These are phyloP conservation scores for Hyperoplus immaculatus DNA, from an alignment of 2,797 vertebrate species.

Conservation along the genomic window DNA sequence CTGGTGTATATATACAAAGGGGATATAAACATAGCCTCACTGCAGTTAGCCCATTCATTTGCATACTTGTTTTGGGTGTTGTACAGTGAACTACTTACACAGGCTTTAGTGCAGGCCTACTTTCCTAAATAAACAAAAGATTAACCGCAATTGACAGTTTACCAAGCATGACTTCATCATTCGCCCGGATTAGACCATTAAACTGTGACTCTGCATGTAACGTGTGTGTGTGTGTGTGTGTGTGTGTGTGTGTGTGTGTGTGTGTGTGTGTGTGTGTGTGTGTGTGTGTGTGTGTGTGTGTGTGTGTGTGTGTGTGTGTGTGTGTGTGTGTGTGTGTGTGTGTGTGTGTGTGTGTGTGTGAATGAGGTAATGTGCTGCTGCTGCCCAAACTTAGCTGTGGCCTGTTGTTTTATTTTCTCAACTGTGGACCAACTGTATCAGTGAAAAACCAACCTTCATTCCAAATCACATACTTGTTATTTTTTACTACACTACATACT, in stretches of 20 bases:
- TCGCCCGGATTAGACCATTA: background rate
- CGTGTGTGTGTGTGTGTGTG: background rate
- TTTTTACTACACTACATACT: no score
- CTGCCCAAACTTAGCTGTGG: background rate
- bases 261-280: no score
- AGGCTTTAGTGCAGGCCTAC: background rate
- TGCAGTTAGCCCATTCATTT: constrained; percentile 8
- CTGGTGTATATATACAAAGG: background rate
- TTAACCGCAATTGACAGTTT: constrained; percentile 40
- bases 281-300: no score
- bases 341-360: no score
- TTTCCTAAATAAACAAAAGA: constrained; percentile 5
- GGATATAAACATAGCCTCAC: background rate
- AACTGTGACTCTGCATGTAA: constrained; percentile 8
- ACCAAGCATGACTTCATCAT: constrained; percentile 20
- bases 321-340: no score
- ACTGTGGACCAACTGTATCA: background rate
- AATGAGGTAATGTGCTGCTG: background rate
- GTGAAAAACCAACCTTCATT: background rate
- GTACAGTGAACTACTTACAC: background rate
- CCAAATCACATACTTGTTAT: no score
- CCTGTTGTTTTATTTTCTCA: background rate
- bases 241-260: no score
- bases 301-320: no score
- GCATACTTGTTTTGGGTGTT: background rate